A percentile compares a stretch with the other conserved stretches of the same genome.
Evolutionary conservation across 2,797 vertebrate genomes (phyloP).

Genomic region (Paratrypauchen microcephalus): DNA sequence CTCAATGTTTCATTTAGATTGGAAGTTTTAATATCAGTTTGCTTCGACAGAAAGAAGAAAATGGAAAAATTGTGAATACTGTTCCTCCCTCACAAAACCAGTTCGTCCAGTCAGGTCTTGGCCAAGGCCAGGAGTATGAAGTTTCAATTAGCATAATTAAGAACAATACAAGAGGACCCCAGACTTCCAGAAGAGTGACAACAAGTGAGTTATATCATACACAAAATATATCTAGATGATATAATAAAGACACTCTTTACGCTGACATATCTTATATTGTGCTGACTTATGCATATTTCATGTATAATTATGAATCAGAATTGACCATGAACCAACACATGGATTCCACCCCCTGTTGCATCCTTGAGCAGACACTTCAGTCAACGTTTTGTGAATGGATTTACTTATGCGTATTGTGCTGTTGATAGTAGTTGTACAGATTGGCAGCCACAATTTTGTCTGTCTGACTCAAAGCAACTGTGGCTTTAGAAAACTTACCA

Average conservation of each 20-base stretch:
- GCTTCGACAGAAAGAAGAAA: conserved; percentile 88
- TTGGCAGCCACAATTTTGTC: not conserved
- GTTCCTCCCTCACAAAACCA: conserved; percentile 82
- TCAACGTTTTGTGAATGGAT: not conserved
- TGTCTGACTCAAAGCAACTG: not conserved
- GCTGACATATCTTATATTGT: too few species aligned
- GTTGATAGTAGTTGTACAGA: not conserved
- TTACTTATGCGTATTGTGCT: not conserved
- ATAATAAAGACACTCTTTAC: too few species aligned
- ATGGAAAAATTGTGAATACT: conserved; percentile 84
- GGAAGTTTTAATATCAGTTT: not conserved
- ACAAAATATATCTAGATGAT: not conserved
- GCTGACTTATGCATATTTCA: not conserved
- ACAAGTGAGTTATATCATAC: conserved; percentile 82
- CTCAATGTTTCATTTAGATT: not conserved
- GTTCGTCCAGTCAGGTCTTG: conserved; percentile 87
- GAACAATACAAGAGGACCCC: conserved; percentile 88
- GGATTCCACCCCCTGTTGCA: not conserved
- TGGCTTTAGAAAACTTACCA: not conserved
- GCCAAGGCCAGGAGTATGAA: conserved; percentile 91
- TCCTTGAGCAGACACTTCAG: not conserved
- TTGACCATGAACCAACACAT: not conserved
- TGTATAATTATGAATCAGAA: not conserved
- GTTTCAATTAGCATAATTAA: conserved; percentile 88
- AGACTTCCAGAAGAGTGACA: conserved; percentile 77